phyloP scores from a whole-genome alignment of 1,140 invertebrate species.

The Araneus ventricosus region DNA sequence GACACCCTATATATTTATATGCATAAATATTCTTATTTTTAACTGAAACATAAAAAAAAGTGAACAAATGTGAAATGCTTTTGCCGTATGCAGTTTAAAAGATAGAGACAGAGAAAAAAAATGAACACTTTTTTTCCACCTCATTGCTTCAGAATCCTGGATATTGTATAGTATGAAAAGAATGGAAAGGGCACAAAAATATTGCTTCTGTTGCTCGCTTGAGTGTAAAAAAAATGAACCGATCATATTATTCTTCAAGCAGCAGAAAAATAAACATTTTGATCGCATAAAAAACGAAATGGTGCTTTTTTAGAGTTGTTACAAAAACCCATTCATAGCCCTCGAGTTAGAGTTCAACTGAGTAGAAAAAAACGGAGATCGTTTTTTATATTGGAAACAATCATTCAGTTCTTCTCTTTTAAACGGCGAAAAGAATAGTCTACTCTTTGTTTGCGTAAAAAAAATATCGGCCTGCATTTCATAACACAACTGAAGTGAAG shows the following conservation, averaged over 20 bases:
- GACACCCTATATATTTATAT: too few relatives aligned
- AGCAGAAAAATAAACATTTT: slow-evolving; percentile 63
- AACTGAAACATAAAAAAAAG: not conserved
- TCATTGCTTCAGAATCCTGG: not conserved
- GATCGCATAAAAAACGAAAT: slow-evolving; percentile 50
- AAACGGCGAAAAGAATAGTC: slow-evolving; percentile 24
- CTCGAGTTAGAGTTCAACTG: not conserved
- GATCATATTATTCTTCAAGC: slow-evolving; percentile 57
- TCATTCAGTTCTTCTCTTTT: slow-evolving; percentile 50
- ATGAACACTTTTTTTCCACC: not conserved
- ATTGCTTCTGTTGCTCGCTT: slow-evolving; percentile 41
- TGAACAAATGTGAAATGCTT: not conserved
- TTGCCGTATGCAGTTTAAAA: not conserved
- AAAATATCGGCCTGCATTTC: not conserved
- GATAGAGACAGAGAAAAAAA: not conserved
- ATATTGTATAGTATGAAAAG: slow-evolving; percentile 25
- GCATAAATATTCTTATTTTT: too few relatives aligned
- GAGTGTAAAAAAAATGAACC: slow-evolving; percentile 21
- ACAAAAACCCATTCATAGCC: slow-evolving; percentile 45
- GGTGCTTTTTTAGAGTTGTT: slow-evolving; percentile 40
- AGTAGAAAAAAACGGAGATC: not conserved
- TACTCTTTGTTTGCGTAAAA: not conserved
- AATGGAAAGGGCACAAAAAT: slow-evolving; percentile 3
- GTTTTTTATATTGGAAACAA: slow-evolving; percentile 39
- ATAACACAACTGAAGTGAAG: too few relatives aligned